Evolutionary conservation across 2,797 vertebrate genomes (phyloP).

Genomic region (Crocidura indochinensis): DNA sequence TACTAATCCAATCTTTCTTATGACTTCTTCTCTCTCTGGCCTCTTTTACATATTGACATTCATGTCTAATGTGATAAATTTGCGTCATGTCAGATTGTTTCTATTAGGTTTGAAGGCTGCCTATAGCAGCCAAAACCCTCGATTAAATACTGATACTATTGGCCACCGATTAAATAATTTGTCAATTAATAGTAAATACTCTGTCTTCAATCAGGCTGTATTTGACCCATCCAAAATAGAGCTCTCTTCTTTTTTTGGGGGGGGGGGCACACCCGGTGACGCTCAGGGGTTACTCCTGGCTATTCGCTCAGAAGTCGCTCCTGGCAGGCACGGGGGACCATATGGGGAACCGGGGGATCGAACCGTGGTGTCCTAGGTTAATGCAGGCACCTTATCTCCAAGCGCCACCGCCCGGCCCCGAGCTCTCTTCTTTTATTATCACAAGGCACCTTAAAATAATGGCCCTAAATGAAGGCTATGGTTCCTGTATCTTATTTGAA

Average conservation of each 20-base stretch:
- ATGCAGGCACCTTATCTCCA: too few relatives aligned
- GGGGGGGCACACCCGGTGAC: too few relatives aligned
- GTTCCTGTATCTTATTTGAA: slow-evolving; percentile 72
- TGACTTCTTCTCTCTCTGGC: background rate
- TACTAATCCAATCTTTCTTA: background rate
- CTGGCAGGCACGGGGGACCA: too few relatives aligned
- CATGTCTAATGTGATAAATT: slow-evolving; percentile 75
- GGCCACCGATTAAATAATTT: slow-evolving; percentile 55
- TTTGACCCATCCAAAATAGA: slow-evolving; percentile 40
- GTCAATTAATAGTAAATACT: slow-evolving; percentile 2
- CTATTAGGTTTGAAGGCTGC: slow-evolving; percentile 66
- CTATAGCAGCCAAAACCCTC: slow-evolving; percentile 70
- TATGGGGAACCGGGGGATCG: too few relatives aligned
- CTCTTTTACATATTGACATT: slow-evolving; percentile 59
- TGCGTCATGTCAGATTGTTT: slow-evolving; percentile 77
- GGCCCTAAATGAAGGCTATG: slow-evolving; percentile 57
- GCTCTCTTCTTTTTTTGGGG: slow-evolving; percentile 1
- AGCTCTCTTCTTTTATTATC: slow-evolving; percentile 12
- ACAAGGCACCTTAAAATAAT: slow-evolving; percentile 56
- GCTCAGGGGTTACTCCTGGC: too few relatives aligned
- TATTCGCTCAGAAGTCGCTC: too few relatives aligned
- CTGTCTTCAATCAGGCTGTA: background rate
- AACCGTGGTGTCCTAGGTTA: too few relatives aligned
- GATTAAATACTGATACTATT: slow-evolving; percentile 29
- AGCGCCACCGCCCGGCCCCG: too few relatives aligned